Percentiles rank a stretch among this genome's conserved stretches.
Conservation (phyloP, 2,113 vertebrate species). For the Crotalus horridus region DNA sequence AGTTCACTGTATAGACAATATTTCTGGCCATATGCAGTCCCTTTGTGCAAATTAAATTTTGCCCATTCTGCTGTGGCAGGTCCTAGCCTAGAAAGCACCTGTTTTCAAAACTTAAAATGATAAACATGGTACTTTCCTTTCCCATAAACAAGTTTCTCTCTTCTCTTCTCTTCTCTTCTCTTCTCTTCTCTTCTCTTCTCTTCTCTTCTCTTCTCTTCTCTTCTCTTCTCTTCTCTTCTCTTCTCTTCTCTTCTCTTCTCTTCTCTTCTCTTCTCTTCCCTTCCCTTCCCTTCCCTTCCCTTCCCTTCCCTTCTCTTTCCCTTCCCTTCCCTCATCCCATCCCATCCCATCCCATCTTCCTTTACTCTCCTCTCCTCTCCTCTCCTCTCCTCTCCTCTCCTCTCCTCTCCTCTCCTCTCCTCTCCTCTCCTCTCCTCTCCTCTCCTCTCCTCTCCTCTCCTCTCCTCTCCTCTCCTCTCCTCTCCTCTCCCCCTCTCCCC, state of each 20-base stretch:
- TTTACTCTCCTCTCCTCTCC: too few species aligned
- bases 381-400: too few species aligned
- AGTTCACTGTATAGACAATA: background rate
- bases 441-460: too few species aligned
- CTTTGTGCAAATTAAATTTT: background rate
- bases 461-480: too few species aligned
- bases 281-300: accelerated
- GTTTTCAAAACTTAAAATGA: background rate
- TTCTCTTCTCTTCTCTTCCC: accelerated
- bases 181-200: too few species aligned
- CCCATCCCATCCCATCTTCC: too few species aligned
- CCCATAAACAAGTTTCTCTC: background rate
- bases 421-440: accelerated
- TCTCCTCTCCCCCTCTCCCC: background rate
- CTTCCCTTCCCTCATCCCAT: accelerated
- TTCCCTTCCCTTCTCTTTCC: accelerated
- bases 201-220: too few species aligned
- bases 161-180: too few species aligned
- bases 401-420: too few species aligned
- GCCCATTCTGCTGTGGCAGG: background rate
- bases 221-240: too few species aligned
- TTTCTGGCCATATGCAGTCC: background rate
- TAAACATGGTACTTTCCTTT: background rate
- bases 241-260: too few species aligned
- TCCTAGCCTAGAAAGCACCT: background rate